Evolutionary conservation across 2,888 invertebrate species (phyloP), one percentile per base, ranked within the genome.

Genomic region (Mesorhabditis belari): DNA sequence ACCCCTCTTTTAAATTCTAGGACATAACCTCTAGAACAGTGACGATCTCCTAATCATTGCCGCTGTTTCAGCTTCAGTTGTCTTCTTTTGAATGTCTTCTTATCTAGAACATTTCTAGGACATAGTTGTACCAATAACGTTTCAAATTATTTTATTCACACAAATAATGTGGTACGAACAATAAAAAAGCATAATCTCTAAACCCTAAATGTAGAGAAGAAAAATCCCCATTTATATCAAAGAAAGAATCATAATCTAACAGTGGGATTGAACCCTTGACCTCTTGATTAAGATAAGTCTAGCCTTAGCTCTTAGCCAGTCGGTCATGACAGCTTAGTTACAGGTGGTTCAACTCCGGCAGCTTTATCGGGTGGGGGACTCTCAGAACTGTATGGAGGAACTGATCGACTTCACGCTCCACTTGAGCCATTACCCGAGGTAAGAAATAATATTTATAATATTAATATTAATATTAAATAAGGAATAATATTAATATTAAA

Each of bases 71-170:
- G 44, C 44, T 35, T 35, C 44, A 35, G 56, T 67, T 3, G 62
- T 57, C n/a, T 49, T 69, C 9, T 29, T 67, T 27, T 53, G 68
- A 24, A 57, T 68, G 17, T 55, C 66, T 3, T 53, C 67, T n/a
- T 55, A n/a, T n/a, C n/a, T n/a, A n/a, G n/a, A n/a, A n/a, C n/a
- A n/a, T n/a, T n/a, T n/a, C n/a, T n/a, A n/a, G n/a, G n/a, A n/a
- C n/a, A n/a, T n/a, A n/a, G n/a, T n/a, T n/a, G n/a, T n/a, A n/a
- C n/a, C n/a, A n/a, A n/a, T n/a, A n/a, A n/a, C n/a, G n/a, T n/a
- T 19, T 19, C n/a, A 12, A 51, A 51, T 35, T 17, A 35, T 35
- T 35, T 35, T n/a, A n/a, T n/a, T n/a, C n/a, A n/a, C n/a, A n/a
- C n/a, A n/a, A n/a, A n/a, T n/a, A n/a, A n/a, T n/a, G n/a, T n/a